A percentile compares a stretch with the other conserved stretches of the same genome.
Conservation (phyloP, 1,140 invertebrate genomes). For the Adelges cooleyi region DNA sequence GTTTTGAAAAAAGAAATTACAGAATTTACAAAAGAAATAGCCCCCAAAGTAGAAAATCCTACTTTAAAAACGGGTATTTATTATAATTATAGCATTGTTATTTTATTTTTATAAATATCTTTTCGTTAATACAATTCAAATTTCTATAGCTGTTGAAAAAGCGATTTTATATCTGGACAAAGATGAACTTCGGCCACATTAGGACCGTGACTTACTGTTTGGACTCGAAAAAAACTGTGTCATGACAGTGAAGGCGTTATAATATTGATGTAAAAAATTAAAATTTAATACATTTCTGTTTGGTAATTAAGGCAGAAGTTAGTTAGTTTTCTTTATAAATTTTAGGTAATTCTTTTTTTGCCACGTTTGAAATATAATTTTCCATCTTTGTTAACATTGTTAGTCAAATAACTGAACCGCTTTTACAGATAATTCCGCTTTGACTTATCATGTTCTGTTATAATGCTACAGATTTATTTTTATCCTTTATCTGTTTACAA, state of each 20-base stretch:
- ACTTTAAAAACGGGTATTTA: slow-evolving; percentile 48
- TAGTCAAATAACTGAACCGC: too few relatives aligned
- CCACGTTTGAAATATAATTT: too few relatives aligned
- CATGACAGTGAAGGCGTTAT: slow-evolving; percentile 43
- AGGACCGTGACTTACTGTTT: slow-evolving; percentile 80
- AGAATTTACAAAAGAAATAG: slow-evolving; percentile 73
- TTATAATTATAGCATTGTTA: neutral
- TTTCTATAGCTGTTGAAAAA: slow-evolving; percentile 70
- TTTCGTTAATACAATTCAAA: slow-evolving; percentile 7
- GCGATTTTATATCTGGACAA: slow-evolving; percentile 77
- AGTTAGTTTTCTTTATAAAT: too few relatives aligned
- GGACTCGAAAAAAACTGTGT: slow-evolving; percentile 46
- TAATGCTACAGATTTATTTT: too few relatives aligned
- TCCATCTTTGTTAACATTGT: too few relatives aligned
- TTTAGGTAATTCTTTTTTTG: too few relatives aligned
- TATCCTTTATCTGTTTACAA: neutral
- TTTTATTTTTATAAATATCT: neutral
- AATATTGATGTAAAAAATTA: slow-evolving; percentile 55
- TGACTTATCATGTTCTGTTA: too few relatives aligned
- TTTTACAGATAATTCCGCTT: too few relatives aligned
- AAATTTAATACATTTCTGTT: too few relatives aligned
- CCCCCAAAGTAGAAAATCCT: slow-evolving; percentile 68
- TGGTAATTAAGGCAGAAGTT: too few relatives aligned
- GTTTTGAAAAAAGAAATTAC: slow-evolving; percentile 86
- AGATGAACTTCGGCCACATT: slow-evolving; percentile 77